Evolutionary conservation across 2,797 vertebrate species (phyloP).

Genomic region (Cynodonichthys magdalenae): DNA sequence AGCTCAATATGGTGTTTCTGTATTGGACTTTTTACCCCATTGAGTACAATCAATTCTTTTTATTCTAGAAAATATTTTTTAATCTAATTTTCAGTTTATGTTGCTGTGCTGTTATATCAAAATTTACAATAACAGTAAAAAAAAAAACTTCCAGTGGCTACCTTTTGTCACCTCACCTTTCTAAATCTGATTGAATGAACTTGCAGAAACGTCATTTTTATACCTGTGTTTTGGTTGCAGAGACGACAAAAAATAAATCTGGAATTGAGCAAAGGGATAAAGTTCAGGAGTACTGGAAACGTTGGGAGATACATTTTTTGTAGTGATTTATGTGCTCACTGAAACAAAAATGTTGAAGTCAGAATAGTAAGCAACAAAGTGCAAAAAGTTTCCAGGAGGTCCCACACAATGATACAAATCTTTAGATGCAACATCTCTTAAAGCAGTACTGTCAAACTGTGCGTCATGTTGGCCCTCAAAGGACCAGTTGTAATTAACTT

Average conservation of each 20-base stretch:
- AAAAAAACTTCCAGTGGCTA: neutral
- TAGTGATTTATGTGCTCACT: constrained; percentile 3
- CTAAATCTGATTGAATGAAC: constrained; percentile 31
- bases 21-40: no score
- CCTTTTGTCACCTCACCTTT: constrained; percentile 17
- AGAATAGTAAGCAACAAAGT: constrained; percentile 4
- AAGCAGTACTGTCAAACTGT: neutral
- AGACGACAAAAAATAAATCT: constrained; percentile 28
- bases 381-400: neutral
- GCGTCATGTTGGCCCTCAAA: no score
- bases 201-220: constrained; percentile 12
- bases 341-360: constrained; percentile 1
- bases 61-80: no score
- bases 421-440: neutral
- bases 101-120: constrained; percentile 1
- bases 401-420: neutral
- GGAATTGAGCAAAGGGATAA: neutral
- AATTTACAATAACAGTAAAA: neutral
- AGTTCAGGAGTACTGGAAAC: constrained; percentile 8
- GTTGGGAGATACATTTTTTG: neutral
- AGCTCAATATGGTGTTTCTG: no score
- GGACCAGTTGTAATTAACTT: no score
- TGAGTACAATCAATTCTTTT: no score
- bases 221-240: constrained; percentile 16
- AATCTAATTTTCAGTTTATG: no score